Conservation (phyloP, 2,797 vertebrate genomes). For the Lacerta bilineata region DNA sequence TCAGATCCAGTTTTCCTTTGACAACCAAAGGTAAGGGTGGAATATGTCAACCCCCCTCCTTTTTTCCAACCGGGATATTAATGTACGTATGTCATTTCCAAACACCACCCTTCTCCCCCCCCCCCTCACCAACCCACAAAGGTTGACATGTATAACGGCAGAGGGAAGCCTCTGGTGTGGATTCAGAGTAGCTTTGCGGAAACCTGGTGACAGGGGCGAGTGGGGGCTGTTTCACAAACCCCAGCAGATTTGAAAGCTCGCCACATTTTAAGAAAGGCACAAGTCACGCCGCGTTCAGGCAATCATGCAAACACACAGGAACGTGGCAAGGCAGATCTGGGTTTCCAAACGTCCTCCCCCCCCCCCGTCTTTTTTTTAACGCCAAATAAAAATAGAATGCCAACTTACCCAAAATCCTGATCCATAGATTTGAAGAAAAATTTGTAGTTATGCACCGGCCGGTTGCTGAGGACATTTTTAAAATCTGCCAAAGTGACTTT, state of each 20-base stretch:
- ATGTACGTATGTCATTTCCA: neutral
- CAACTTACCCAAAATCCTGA: slow-evolving; percentile 96
- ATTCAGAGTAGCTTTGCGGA: slow-evolving; percentile 32
- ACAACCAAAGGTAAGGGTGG: too few species aligned
- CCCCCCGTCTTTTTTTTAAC: fast-evolving
- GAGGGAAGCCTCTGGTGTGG: too few species aligned
- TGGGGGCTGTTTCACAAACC: neutral
- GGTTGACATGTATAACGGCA: neutral
- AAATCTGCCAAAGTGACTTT: slow-evolving; percentile 97
- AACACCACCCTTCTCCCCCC: neutral
- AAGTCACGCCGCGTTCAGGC: neutral
- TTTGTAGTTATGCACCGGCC: slow-evolving; percentile 95
- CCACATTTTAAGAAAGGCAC: neutral
- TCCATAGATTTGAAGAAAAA: slow-evolving; percentile 99
- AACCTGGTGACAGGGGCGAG: neutral
- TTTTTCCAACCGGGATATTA: too few species aligned
- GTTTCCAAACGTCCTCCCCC: neutral
- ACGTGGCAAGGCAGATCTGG: neutral
- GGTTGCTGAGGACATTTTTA: slow-evolving; percentile 98
- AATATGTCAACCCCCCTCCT: too few species aligned
- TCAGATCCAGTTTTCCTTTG: neutral
- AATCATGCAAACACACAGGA: neutral
- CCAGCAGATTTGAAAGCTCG: neutral
- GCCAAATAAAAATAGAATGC: neutral
- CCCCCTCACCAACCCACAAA: neutral